Evolutionary conservation across 2,888 invertebrate species (phyloP), one percentile per base, ranked within the genome.

Genomic region (Ametastegia equiseti): DNA sequence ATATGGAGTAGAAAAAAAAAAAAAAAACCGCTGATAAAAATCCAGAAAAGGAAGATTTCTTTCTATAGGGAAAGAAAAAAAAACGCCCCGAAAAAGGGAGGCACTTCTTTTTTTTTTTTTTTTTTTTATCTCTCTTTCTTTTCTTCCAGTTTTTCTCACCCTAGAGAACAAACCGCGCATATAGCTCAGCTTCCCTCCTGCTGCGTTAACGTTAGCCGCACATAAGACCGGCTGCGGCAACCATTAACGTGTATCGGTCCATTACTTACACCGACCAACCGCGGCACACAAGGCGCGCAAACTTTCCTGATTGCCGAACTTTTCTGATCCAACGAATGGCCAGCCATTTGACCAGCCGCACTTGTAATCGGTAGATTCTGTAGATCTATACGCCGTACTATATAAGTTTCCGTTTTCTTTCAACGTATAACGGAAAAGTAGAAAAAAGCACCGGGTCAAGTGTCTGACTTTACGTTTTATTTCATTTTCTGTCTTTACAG

Each of bases 271-370:
- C 80, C 77, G 82, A 85, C 80, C 77, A 82, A 84, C 80, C 81
- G 80, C 75, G 78, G 81, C 33, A 75, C n/a, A n/a, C 42, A 75
- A 73, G 45, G 81, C 80, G 83, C 83, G 86, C 84, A 88, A 88
- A 89, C 88, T 88, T 89, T 88, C 85, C 87, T 87, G 88, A 89
- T 89, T 89, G 88, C 88, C 86, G 85, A 89, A 89, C 87, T 88
- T 89, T 89, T 88, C 88, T 87, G 88, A 89, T 89, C 88, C 87
- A 84, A 86, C 87, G 88, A 89, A 89, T 88, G 88, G 87, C 87
- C 88, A 80, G 85, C 87, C 86, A 87, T 89, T 88, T 85, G 87
- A 88, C 87, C 86, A 85, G 85, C 85, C 84, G 73, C 85, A n/a
- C n/a, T n/a, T 45, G 67, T 7, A 36, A 39, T 45, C 50, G 47